Evolutionary conservation across 2,888 invertebrate genomes (phyloP), one percentile per base, ranked within the genome.

Genomic region (Epistrophe eligans): DNA sequence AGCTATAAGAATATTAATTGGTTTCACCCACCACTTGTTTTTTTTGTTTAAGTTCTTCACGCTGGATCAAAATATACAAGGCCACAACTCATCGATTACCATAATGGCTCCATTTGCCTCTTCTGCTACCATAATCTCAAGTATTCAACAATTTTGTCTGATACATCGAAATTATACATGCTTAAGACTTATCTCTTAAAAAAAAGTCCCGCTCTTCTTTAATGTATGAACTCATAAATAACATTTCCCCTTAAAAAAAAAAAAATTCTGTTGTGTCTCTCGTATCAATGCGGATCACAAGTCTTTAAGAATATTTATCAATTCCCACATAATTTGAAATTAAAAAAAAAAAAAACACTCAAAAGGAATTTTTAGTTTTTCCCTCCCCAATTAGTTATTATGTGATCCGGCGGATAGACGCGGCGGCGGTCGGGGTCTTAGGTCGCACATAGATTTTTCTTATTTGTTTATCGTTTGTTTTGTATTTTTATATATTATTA

Each of bases 201-300:
- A 35, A 32, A 67, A 58, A 66, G 58, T 72, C 72, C 62, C 74
- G 66, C 40, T 84, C 64, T 60, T 28, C 70, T 74, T 77, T 74
- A 57, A 77, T 81, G 81, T 74, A 77, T 81, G 77, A 85, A 64
- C 81, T 64, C 81, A 81, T 85, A 81, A 85, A 85, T 85, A 73
- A 77, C 77, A 32, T 45, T 38, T 64, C 58, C 38, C 3, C 0
- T 2, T 24, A 7, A 19, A 64, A n/a, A 24, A 24, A 24, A 24
- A 24, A 24, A 24, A 24, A 24, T 24, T 10, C 17, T 57, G 4
- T 38, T 38, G 19, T 72, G 11, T 13, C 28, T 55, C 45, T 40
- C 45, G 32, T 13, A 64, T 8, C 7, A 28, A 71, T 52, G 40
- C 40, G 45, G 43, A 64, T 58, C 64, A 8, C n/a, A 48, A 77